Conservation (phyloP, 2,888 invertebrate genomes). For the Teleogryllus oceanicus region DNA sequence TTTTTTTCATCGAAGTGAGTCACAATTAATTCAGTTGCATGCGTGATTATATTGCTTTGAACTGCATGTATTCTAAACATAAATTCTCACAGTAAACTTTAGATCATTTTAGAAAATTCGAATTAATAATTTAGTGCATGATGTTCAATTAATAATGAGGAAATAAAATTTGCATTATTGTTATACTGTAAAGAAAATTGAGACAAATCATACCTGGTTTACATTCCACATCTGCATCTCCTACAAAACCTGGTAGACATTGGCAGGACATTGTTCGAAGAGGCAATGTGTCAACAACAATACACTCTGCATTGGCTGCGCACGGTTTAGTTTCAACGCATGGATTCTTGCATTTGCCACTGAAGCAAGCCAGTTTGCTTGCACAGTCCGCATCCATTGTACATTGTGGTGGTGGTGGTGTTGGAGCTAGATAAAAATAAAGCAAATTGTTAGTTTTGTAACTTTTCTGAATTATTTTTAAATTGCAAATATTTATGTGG, state of each 20-base stretch:
- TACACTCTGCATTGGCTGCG: constrained; percentile 74
- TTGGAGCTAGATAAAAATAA: background rate
- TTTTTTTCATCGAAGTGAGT: too few relatives aligned
- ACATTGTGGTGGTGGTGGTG: constrained; percentile 57
- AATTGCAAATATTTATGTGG: too few relatives aligned
- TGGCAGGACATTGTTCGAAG: constrained; percentile 84
- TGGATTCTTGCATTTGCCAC: constrained; percentile 74
- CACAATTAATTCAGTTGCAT: too few relatives aligned
- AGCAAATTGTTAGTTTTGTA: background rate
- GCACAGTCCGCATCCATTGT: constrained; percentile 78
- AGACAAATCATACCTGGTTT: constrained; percentile 59
- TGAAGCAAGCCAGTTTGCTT: constrained; percentile 79
- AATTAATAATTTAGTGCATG: background rate
- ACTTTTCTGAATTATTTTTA: background rate
- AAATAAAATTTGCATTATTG: background rate
- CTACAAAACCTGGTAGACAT: constrained; percentile 76
- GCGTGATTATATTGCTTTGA: too few relatives aligned
- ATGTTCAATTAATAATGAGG: background rate
- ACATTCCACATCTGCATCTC: constrained; percentile 83
- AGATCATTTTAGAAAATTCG: background rate
- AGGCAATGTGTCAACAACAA: constrained; percentile 80
- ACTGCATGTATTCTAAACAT: background rate
- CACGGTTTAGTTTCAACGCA: constrained; percentile 75
- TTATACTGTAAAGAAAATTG: too few relatives aligned
- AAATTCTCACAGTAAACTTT: background rate